These are phyloP conservation scores for Volucella inanis DNA, from an alignment of 2,888 invertebrate genomes.

Conservation along the genomic window DNA sequence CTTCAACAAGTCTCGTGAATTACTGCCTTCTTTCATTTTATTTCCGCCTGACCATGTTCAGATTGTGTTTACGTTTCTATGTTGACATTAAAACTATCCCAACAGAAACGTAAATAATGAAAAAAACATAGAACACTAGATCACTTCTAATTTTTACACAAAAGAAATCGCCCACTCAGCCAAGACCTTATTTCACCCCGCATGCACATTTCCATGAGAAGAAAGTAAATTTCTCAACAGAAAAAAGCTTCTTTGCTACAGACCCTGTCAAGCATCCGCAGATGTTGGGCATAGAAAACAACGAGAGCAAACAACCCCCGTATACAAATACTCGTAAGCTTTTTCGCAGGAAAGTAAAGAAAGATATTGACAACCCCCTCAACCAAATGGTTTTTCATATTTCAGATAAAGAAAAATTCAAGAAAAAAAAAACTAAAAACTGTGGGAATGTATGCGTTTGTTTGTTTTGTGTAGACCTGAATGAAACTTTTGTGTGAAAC, in stretches of 20 bases:
- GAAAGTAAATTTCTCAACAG: no score
- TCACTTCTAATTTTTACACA: constrained; percentile 35
- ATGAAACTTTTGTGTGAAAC: constrained; percentile 52
- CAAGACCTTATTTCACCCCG: constrained; percentile 2
- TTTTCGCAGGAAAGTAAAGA: no score
- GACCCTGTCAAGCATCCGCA: no score
- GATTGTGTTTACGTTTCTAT: constrained; percentile 47
- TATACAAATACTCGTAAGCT: no score
- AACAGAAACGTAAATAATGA: not conserved
- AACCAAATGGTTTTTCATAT: no score
- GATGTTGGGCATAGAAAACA: no score
- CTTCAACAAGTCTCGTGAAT: constrained; percentile 41
- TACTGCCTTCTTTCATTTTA: constrained; percentile 34
- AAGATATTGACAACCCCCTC: no score
- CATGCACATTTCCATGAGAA: not conserved
- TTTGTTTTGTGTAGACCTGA: constrained; percentile 38
- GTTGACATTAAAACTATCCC: constrained; percentile 6
- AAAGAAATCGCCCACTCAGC: constrained; percentile 20
- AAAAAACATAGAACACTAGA: constrained; percentile 4
- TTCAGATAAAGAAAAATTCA: no score
- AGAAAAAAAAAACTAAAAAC: no score
- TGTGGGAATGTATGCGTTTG: constrained; percentile 10
- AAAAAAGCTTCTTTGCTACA: no score
- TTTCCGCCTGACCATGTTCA: constrained; percentile 25
- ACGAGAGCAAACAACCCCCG: no score